These are phyloP conservation scores for Tinamus major DNA, from an alignment of 2,797 vertebrate genomes.

Conservation along the genomic window DNA sequence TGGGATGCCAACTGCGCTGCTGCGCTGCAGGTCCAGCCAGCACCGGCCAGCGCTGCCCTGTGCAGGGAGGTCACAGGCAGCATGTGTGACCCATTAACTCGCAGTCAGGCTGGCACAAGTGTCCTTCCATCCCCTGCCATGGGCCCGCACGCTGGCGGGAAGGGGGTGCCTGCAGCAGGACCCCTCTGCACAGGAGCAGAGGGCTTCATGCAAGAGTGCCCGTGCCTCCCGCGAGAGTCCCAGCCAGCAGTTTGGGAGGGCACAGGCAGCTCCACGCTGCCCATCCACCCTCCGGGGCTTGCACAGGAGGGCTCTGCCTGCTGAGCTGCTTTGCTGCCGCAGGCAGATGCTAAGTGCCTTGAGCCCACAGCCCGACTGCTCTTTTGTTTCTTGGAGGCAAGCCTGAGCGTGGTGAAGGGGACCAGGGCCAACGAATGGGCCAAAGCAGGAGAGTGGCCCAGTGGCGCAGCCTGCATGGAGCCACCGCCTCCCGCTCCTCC, in stretches of 20 bases:
- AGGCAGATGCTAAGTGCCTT: fast-evolving
- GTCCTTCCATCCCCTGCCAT: not conserved
- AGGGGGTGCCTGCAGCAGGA: fast-evolving
- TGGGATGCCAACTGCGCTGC: not conserved
- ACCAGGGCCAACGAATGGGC: too few species aligned
- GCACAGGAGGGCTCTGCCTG: not conserved
- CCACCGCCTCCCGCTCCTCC: not conserved
- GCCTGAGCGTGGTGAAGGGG: not conserved
- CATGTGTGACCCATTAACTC: fast-evolving
- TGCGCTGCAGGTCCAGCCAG: fast-evolving
- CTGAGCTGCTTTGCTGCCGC: fast-evolving
- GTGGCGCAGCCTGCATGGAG: too few species aligned
- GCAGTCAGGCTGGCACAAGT: not conserved
- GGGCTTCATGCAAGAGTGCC: not conserved
- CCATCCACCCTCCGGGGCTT: fast-evolving
- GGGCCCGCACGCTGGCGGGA: not conserved
- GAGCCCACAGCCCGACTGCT: fast-evolving
- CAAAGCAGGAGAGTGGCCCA: not conserved
- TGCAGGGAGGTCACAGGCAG: not conserved
- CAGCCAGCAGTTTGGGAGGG: not conserved
- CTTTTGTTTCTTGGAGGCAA: not conserved
- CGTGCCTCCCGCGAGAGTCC: fast-evolving
- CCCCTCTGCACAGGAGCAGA: not conserved
- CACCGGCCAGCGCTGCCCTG: fast-evolving
- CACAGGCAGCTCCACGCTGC: fast-evolving